Evolutionary conservation across 1,140 invertebrate species (phyloP), one percentile per base, ranked within the genome.

Genomic region (Calycopis cecrops): DNA sequence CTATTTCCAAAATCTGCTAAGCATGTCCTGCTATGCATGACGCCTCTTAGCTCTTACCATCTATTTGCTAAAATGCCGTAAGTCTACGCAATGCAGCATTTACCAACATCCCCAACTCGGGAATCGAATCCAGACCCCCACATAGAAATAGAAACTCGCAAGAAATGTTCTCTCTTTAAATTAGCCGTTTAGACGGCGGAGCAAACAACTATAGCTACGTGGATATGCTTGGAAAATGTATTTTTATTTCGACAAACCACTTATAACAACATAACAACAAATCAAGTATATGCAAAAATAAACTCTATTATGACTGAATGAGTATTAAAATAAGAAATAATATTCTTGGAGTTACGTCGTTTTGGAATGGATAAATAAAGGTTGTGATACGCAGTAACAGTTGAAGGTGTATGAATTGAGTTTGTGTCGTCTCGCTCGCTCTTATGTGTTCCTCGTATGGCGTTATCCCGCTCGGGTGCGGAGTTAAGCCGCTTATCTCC

Each of bases 401-500:
- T 83, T 62, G 75, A 73, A 81, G 79, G 72, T 81, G 77, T 81
- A 77, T 81, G 77, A 79, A 83, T 71, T 50, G 59, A 79, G 65
- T 60, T 81, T 34, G 60, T 59, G 60, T 65, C 55, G 4, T 77
- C 80, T 77, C 73, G 21, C 14, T 86, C 66, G 34, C 0, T 12
- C 71, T 28, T 14, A 16, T 48, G 11, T 0, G 0, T 3, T 9
- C 6, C 9, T 11, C 4, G 56, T 50, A 65, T 76, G 34, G n/a
- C 52, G 52, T 59, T 55, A 54, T 83, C 72, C 66, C 70, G 48
- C 34, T 76, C 67, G 52, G 60, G 66, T 71, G 76, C 76, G 69
- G 72, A 76, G 79, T 73, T 86, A 86, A 86, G 83, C 83, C 79
- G 83, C 83, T 86, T 86, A 86, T 86, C 83, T 81, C 63, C 74